Base-by-base conservation (phyloP, 2,888 invertebrate genomes). In the Dryobota labecula region DNA sequence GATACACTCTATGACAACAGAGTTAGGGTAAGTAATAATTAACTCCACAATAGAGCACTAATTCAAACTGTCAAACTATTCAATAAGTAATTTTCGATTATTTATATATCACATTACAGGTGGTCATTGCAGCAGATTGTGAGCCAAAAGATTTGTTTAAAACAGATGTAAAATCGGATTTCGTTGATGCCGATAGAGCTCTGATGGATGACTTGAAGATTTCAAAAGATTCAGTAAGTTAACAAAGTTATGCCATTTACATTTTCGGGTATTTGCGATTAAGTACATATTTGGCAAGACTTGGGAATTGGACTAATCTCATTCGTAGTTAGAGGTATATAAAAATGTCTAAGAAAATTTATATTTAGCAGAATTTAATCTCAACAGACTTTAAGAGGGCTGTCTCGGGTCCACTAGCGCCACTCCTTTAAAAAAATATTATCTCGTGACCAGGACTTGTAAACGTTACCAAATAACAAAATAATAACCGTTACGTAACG, bases 171-270 rank as follows among this genome's bases (percentile, higher is more conserved):
- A 84, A 86, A 82, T 85, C 90, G 47, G 96, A 96, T 74, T 96
- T 97, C 71, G 96, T 96, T 45, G 99, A 99, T 92, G 97, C 98
- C 13, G 97, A 98, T 85, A 96, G 99, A 88, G 97, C 97, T 86
- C 96, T 99, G 2, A 99, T 99, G 99, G 99, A 99, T 91, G 99
- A 99, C 93, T 96, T 99, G 79, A 98, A 98, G 86, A 98, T 99
- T 70, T 96, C 97, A 4, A 97, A 97, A 85, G 97, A 97, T 84
- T 97, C 98, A 63, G 98, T 97, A 93, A 94, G 96, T 94, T 45
- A 20, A 41, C 4, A 45, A 47, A 38, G 15, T 15, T 61, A 3
- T 15, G 13, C 20, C 6, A 24, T 49, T 38, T 43, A 13, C 0
- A 20, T 41, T 24, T 56, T 67, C 9, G 20, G 9, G 9, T 41